Evolutionary conservation across 2,797 vertebrate species (phyloP).

Genomic region (Melanotaenia maccullochi): DNA sequence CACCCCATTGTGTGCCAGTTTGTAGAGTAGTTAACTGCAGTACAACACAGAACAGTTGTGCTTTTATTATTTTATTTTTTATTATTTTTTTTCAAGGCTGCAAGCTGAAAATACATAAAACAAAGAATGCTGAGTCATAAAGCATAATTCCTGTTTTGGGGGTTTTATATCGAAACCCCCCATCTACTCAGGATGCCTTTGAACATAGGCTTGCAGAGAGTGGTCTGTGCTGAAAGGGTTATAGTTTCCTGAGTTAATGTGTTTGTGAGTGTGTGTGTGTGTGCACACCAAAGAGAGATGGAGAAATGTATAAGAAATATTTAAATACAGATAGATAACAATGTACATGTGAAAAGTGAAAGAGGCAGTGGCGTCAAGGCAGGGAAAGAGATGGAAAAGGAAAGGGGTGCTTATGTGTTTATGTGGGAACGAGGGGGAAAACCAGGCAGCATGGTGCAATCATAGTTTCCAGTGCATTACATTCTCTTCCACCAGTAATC

Average conservation of each 20-base stretch:
- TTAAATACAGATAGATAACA: slow-evolving; percentile 22
- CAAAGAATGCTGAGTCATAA: slow-evolving; percentile 81
- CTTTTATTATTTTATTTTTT: slow-evolving; percentile 44
- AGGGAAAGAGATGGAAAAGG: slow-evolving; percentile 20
- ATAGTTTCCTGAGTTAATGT: slow-evolving; percentile 46
- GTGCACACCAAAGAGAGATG: slow-evolving; percentile 23
- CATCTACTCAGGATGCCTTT: slow-evolving; percentile 74
- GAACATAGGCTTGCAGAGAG: slow-evolving; percentile 60
- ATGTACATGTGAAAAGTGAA: slow-evolving; percentile 23
- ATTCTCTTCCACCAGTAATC: slow-evolving; percentile 72
- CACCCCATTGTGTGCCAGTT: slow-evolving; percentile 70
- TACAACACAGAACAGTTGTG: slow-evolving; percentile 69
- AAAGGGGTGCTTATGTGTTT: slow-evolving; percentile 39
- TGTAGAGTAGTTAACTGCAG: slow-evolving; percentile 78
- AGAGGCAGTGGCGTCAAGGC: neutral
- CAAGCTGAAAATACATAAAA: slow-evolving; percentile 78
- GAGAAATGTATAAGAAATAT: slow-evolving; percentile 8
- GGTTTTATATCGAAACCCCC: slow-evolving; percentile 76
- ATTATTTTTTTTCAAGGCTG: slow-evolving; percentile 60
- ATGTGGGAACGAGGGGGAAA: slow-evolving; percentile 47
- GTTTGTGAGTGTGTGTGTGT: slow-evolving; percentile 3
- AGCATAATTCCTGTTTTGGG: slow-evolving; percentile 74
- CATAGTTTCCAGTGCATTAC: slow-evolving; percentile 77
- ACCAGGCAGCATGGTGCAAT: slow-evolving; percentile 46
- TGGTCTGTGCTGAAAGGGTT: slow-evolving; percentile 35